Conservation (phyloP, 2,113 vertebrate species). For the Theristicus caerulescens region DNA sequence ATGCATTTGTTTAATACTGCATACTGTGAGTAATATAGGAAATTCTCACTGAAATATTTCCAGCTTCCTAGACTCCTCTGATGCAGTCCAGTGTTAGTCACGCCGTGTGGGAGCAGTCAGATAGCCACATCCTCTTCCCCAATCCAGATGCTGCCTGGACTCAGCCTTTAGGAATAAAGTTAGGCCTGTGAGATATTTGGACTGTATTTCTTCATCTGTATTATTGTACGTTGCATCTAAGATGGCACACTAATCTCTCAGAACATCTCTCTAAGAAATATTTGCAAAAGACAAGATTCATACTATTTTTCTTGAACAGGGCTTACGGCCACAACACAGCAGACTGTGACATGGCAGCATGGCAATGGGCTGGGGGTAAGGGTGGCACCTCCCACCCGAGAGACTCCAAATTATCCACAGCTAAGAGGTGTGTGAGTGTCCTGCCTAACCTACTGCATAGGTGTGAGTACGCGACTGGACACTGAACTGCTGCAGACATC, state of each 20-base stretch:
- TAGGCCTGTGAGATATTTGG: not conserved
- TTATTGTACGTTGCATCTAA: not conserved
- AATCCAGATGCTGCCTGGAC: not conserved
- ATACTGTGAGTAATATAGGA: slow-evolving; percentile 25
- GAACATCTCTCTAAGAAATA: not conserved
- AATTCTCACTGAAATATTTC: not conserved
- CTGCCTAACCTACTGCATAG: not conserved
- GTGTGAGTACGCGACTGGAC: not conserved
- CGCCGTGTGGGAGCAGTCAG: not conserved
- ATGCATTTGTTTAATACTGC: not conserved
- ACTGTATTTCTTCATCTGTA: not conserved
- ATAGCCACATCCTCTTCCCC: not conserved
- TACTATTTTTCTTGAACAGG: not conserved
- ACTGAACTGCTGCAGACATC: not conserved
- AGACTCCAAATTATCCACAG: not conserved
- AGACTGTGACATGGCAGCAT: not conserved
- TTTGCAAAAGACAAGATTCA: not conserved
- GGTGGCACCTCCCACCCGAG: rapidly evolving
- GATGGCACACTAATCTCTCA: not conserved
- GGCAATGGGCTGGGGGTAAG: not conserved
- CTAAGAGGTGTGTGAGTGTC: not conserved
- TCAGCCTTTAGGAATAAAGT: not conserved
- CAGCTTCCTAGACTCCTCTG: not conserved
- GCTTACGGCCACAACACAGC: not conserved
- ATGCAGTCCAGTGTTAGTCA: not conserved